Percentiles rank a stretch among this genome's conserved stretches.
Conservation (phyloP, 1,140 invertebrate species). For the Meloidogyne exigua region DNA sequence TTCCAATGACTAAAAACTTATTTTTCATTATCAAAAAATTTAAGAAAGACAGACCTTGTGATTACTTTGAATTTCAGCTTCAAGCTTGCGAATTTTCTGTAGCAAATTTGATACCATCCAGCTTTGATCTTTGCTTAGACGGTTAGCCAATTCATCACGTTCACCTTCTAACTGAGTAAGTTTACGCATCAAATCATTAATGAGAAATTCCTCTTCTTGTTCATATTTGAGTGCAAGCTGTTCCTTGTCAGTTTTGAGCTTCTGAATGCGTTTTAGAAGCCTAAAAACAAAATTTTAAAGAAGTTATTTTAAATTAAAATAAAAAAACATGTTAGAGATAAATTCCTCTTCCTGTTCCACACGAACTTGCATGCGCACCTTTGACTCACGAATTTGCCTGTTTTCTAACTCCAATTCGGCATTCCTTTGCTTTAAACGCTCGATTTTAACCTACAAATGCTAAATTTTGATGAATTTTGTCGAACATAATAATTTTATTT, state of each 20-base stretch:
- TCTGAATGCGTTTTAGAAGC: conserved; percentile 37
- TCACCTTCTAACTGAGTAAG: conserved; percentile 38
- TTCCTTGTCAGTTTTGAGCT: conserved; percentile 43
- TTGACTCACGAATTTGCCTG: conserved; percentile 37
- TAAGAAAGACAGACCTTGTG: conserved; percentile 27
- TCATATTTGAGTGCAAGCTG: conserved; percentile 36
- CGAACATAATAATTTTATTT: too few species aligned
- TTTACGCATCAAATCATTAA: conserved; percentile 41
- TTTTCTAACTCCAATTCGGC: conserved; percentile 37
- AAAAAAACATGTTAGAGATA: conserved; percentile 24
- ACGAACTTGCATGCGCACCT: conserved; percentile 40
- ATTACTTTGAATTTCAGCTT: conserved; percentile 42
- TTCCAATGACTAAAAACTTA: conserved; percentile 34
- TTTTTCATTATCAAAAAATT: conserved; percentile 24
- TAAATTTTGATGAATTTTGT: too few species aligned
- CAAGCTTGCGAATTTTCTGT: conserved; percentile 36
- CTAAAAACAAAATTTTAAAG: conserved; percentile 8
- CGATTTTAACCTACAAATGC: conserved; percentile 25
- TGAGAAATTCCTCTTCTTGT: conserved; percentile 42
- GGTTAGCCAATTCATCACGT: conserved; percentile 31
- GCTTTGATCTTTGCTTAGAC: conserved; percentile 39
- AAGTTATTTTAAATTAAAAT: conserved; percentile 2
- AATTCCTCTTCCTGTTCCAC: conserved; percentile 43
- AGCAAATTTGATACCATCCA: conserved; percentile 38
- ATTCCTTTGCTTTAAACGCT: conserved; percentile 29